Evolutionary conservation across 2,888 invertebrate species (phyloP).

Genomic region (Ferdinandea cuprea): DNA sequence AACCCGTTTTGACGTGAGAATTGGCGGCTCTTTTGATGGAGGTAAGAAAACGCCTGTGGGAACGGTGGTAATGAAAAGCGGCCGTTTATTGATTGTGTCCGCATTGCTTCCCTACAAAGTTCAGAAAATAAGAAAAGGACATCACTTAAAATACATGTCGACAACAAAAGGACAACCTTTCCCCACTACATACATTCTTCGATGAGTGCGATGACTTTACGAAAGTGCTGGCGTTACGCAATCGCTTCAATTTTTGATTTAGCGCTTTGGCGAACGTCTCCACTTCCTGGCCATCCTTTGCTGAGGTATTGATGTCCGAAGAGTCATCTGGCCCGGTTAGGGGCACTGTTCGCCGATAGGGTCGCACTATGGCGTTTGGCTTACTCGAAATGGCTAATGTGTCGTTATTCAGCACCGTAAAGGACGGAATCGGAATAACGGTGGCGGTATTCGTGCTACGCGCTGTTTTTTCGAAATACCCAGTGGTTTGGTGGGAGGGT

Average conservation of each 20-base stretch:
- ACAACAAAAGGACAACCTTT: background rate
- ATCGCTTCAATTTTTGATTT: slow-evolving; percentile 88
- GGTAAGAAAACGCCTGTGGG: slow-evolving; percentile 90
- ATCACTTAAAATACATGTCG: background rate
- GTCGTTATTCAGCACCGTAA: slow-evolving; percentile 78
- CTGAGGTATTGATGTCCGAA: slow-evolving; percentile 39
- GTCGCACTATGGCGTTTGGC: slow-evolving; percentile 85
- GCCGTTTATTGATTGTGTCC: slow-evolving; percentile 81
- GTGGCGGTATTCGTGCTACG: slow-evolving; percentile 10
- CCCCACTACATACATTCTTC: slow-evolving; percentile 75
- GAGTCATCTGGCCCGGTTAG: slow-evolving; percentile 61
- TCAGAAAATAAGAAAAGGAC: slow-evolving; percentile 34
- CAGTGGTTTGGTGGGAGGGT: slow-evolving; percentile 24
- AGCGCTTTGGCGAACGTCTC: slow-evolving; percentile 87
- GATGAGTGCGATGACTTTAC: slow-evolving; percentile 71
- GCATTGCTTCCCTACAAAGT: slow-evolving; percentile 77
- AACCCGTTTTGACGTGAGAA: slow-evolving; percentile 83
- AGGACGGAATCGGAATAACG: slow-evolving; percentile 77
- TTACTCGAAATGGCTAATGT: slow-evolving; percentile 78
- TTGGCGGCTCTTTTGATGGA: slow-evolving; percentile 86
- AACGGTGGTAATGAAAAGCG: slow-evolving; percentile 92
- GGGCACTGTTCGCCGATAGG: slow-evolving; percentile 82
- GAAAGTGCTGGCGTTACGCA: slow-evolving; percentile 85
- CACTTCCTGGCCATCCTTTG: slow-evolving; percentile 65
- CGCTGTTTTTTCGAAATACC: slow-evolving; percentile 11